Base-by-base conservation (phyloP, 2,113 vertebrate species). In the Salvelinus fontinalis region DNA sequence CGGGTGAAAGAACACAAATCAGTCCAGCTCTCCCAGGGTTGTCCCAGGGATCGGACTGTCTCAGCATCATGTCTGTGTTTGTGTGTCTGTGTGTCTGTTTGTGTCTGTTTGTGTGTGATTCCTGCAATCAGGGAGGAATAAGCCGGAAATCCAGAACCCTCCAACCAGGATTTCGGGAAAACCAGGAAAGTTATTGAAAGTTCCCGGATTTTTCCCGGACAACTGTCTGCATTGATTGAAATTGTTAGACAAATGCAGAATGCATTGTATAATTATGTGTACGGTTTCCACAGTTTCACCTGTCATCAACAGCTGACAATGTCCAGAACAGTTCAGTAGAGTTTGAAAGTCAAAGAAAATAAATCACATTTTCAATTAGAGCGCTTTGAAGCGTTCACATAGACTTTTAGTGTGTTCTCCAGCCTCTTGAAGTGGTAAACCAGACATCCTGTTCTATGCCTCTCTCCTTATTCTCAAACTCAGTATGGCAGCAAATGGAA, bases 1-100 rank as follows among this genome's bases (percentile, higher is more conserved):
- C 81, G 82, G 79, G 83, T 87, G 86, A 89, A 86, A 86, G 85
- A 87, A 87, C 85, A 82, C 87, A 81, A 88, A 85, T 80, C 84
- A 81, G 79, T 87, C 84, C 79, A 90, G 84, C 83, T 84, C 81
- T 88, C 76, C 77, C 0, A 77, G 20, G 18, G 74, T 80, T 75
- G 76, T 73, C 83, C 69, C 70, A 85, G 29, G n/a, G 64, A 71
- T 84, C 44, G 71, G 64, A 70, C 84, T 60, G 75, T 44, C 39
- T 44, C 39, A 44, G 39, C 39, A 44, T 44, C 39, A 44, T 9
- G 8, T 34, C 34, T 59, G 79, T 86, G 77, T 76, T 11, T 31
- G 44, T 70, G 62, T 77, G 70, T 66, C 31, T 29, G 62, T 75
- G 70, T 44, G 39, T 44, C 8, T 29, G 62, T 66, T 60, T 75